These are phyloP conservation scores for Polia nebulosa DNA, from an alignment of 2,888 invertebrate genomes.

Conservation along the genomic window DNA sequence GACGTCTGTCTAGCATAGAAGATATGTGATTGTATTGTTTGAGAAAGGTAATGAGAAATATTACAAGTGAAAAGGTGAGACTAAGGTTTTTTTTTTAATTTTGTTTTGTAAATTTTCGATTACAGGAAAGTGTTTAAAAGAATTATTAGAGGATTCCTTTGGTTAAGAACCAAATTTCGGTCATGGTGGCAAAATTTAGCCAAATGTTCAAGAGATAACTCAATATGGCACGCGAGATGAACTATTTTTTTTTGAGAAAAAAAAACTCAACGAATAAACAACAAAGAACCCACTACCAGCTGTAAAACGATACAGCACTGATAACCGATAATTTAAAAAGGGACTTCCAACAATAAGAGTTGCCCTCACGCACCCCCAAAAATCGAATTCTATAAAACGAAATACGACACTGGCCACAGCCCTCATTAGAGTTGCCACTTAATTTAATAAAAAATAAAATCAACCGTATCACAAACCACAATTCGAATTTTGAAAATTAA, in stretches of 20 bases:
- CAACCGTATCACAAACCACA: slow-evolving; percentile 57
- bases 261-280: not conserved
- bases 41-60: not conserved
- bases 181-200: not conserved
- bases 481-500: slow-evolving; percentile 71
- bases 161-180: not conserved
- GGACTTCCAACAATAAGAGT: slow-evolving; percentile 79
- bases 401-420: slow-evolving; percentile 83
- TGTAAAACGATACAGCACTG: slow-evolving; percentile 82
- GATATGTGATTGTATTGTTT: slow-evolving; percentile 26
- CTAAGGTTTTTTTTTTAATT: not conserved
- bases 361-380: slow-evolving; percentile 77
- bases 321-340: slow-evolving; percentile 83
- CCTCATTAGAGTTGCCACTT: slow-evolving; percentile 82
- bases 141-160: too few relatives aligned
- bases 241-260: not conserved
- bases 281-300: slow-evolving; percentile 68
- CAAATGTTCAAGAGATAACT: not conserved
- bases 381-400: slow-evolving; percentile 79
- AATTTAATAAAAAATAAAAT: slow-evolving; percentile 77
- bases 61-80: not conserved
- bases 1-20: slow-evolving; percentile 57
- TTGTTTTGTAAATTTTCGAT: not conserved
- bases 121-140: not conserved
- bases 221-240: not conserved